phyloP scores from a whole-genome alignment of 23 tunicate species.

The Trididemnum clinides region DNA sequence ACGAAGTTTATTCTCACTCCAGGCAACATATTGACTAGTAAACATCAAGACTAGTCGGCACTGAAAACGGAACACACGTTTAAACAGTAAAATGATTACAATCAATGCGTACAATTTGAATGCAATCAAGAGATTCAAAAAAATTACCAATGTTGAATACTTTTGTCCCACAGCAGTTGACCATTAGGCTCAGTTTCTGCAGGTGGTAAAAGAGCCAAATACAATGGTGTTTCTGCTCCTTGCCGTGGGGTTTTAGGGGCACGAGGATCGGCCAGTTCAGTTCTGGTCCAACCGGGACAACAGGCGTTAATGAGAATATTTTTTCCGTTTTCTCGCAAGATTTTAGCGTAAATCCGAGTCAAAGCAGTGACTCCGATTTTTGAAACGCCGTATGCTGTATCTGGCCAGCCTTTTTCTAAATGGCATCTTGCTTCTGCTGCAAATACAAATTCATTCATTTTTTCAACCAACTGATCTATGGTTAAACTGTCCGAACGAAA shows the following conservation, averaged over 20 bases:
- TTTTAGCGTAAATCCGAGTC: conserved; percentile 62
- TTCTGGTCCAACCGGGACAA: conserved; percentile 88
- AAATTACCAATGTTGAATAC: conserved; percentile 65
- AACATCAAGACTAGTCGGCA: no score
- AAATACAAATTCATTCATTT: conserved; percentile 76
- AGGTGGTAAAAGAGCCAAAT: conserved; percentile 73
- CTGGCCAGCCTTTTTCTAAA: conserved; percentile 43
- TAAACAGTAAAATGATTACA: no score
- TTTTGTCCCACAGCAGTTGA: conserved; percentile 54
- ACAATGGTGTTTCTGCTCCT: conserved; percentile 84
- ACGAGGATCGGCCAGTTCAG: conserved; percentile 82
- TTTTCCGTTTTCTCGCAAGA: conserved; percentile 39
- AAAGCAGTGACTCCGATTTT: conserved; percentile 72
- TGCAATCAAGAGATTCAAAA: no score
- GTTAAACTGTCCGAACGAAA: conserved; percentile 82
- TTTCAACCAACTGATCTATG: conserved; percentile 42
- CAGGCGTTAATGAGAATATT: conserved; percentile 78
- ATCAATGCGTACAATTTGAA: no score
- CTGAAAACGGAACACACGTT: no score
- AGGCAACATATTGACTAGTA: no score
- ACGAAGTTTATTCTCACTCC: no score
- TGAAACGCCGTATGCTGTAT: conserved; percentile 74
- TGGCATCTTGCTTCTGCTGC: conserved; percentile 42
- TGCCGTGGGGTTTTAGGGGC: conserved; percentile 80
- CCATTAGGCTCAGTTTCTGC: conserved; percentile 77